A percentile compares a stretch with the other conserved stretches of the same genome.
phyloP scores from a whole-genome alignment of 2,888 invertebrate genomes.

The Drosophila sordidapex region DNA sequence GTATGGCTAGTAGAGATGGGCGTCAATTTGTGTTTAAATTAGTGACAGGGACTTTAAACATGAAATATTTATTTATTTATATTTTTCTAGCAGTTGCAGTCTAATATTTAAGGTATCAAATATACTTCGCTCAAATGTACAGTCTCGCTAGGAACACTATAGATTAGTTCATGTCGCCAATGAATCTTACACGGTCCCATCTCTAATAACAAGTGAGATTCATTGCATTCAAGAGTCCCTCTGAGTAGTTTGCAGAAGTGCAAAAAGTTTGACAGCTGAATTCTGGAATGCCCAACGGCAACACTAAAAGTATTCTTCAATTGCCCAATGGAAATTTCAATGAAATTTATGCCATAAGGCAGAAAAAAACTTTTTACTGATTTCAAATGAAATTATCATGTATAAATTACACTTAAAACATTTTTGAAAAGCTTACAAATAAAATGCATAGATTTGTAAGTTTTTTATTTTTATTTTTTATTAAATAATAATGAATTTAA shows the following conservation, averaged over 20 bases:
- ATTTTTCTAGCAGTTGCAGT: background rate
- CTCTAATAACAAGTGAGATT: constrained; percentile 26
- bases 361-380: constrained; percentile 26
- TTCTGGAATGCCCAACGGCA: constrained; percentile 55
- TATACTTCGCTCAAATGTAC: background rate
- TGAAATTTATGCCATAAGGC: constrained; percentile 69
- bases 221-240: constrained; percentile 31
- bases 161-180: background rate
- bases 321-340: constrained; percentile 56
- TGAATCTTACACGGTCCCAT: background rate
- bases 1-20: constrained; percentile 21
- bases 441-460: background rate
- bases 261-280: constrained; percentile 63
- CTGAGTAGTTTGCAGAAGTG: constrained; percentile 52
- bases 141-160: too few species aligned
- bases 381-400: constrained; percentile 18
- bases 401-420: background rate
- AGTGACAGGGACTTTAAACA: too few species aligned
- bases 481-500: too few species aligned
- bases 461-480: background rate
- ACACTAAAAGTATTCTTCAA: constrained; percentile 59
- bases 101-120: background rate
- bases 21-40: background rate
- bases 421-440: background rate
- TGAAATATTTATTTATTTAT: background rate